Conservation (phyloP, 2,113 vertebrate species). For the Myotis yumanensis region DNA sequence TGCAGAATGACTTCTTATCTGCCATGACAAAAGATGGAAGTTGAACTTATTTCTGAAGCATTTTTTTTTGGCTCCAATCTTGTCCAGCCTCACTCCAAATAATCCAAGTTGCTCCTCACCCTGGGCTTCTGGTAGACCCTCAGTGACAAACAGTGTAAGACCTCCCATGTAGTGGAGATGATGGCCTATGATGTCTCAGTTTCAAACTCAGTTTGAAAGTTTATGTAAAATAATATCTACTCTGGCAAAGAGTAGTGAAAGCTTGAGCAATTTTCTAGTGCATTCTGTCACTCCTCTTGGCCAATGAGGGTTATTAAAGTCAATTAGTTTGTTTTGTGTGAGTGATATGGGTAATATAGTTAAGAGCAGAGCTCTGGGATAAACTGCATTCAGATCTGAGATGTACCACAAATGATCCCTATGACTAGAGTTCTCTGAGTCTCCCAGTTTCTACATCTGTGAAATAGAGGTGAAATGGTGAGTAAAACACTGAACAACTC, state of each 20-base stretch:
- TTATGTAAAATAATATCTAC: neutral
- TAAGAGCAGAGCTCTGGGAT: conserved; percentile 14
- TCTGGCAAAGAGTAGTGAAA: neutral
- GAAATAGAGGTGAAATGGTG: neutral
- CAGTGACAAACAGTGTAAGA: neutral
- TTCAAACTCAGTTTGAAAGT: neutral
- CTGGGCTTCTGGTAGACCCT: neutral
- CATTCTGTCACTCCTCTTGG: neutral
- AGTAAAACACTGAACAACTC: neutral
- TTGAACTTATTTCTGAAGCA: neutral
- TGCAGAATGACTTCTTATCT: neutral
- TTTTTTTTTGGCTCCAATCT: neutral
- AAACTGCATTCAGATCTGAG: neutral
- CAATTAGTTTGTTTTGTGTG: neutral
- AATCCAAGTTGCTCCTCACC: neutral
- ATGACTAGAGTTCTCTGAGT: neutral
- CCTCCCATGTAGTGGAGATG: neutral
- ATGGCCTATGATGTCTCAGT: neutral
- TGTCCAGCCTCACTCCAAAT: neutral
- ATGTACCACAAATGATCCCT: neutral
- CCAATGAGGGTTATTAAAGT: neutral
- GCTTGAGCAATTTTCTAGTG: neutral
- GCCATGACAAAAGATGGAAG: too few relatives aligned
- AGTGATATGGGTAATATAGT: neutral
- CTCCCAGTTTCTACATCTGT: neutral